Percentiles rank a stretch among this genome's conserved stretches.
These are phyloP conservation scores for Popillia japonica DNA, from an alignment of 1,140 invertebrate genomes.

Conservation along the genomic window DNA sequence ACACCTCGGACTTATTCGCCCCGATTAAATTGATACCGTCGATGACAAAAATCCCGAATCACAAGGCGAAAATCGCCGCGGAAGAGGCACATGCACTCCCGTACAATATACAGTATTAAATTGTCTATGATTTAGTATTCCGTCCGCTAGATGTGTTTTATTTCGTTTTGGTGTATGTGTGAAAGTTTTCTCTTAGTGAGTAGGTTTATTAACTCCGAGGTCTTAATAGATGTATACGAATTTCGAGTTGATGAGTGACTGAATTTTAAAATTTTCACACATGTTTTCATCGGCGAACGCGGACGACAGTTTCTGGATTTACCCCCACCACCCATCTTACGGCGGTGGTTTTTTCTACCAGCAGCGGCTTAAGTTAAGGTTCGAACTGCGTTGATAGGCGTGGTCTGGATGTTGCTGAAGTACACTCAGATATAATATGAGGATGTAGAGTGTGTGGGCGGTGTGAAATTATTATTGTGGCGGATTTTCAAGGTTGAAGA, in stretches of 20 bases:
- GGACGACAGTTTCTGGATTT: constrained; percentile 4
- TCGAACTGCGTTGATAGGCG: not conserved
- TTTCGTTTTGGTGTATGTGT: too few species aligned
- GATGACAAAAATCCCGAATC: not conserved
- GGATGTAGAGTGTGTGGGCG: not conserved
- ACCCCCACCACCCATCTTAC: not conserved
- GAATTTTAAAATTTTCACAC: constrained; percentile 34
- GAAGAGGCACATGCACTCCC: too few species aligned
- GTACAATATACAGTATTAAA: too few species aligned
- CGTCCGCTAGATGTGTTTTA: too few species aligned
- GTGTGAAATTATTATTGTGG: too few species aligned
- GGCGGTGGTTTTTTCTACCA: not conserved
- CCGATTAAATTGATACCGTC: not conserved
- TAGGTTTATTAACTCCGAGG: not conserved
- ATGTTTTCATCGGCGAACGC: constrained; percentile 14
- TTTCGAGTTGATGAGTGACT: constrained; percentile 24
- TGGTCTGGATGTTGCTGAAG: not conserved
- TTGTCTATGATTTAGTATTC: too few species aligned
- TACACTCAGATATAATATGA: not conserved
- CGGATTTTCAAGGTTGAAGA: too few species aligned
- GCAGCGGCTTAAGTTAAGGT: not conserved
- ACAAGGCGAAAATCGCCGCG: too few species aligned
- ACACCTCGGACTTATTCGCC: not conserved
- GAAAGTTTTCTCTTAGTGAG: too few species aligned
- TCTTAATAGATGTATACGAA: constrained; percentile 1